Base-by-base conservation (phyloP, 2,797 vertebrate species). In the Phrynocephalus forsythii region DNA sequence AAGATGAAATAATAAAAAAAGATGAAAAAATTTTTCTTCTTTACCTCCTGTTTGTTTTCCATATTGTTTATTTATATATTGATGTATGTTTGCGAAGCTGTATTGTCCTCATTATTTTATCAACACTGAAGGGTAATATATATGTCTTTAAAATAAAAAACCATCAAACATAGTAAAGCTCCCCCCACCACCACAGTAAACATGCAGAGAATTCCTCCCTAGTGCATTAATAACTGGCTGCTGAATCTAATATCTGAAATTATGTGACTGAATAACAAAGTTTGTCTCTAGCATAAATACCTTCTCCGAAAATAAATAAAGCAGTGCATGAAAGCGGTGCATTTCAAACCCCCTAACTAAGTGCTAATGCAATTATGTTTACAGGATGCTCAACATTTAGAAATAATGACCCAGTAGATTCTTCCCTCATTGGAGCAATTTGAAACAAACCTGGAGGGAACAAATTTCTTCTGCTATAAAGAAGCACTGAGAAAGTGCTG, bases 341-440 rank as follows among this genome's bases (percentile, higher is more conserved):
- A 90, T 91, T 75, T 22, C 85, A 52, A 83, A 68, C 71, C 82
- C 82, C 73, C 79, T 80, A 60, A 73, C 6, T 87, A 92, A 77
- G 77, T 79, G 56, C 79, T 84, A 80, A 89, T 68, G 85, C 85
- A 89, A 83, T 92, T 85, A 88, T 33, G 63, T 87, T 90, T 67
- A 4, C 79, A 91, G 88, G n/a, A 60, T 79, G 82, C 83, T 88
- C 88, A 92, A 83, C 89, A 91, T 90, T 67, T 85, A 88, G 88
- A 91, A 83, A 91, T 90, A 95, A 95, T 88, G 90, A 93, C 78
- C 85, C 90, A 80, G 68, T 90, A 56, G 88, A 80, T 93, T 89
- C 82, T 83, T 87, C 33, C 79, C 87, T 88, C 83, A 60, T 66
- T 83, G 90, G 85, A 92, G 76, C 67, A 91, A 84, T 92, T 91